phyloP scores from a whole-genome alignment of 2,888 invertebrate genomes.

The Acronicta leporina region DNA sequence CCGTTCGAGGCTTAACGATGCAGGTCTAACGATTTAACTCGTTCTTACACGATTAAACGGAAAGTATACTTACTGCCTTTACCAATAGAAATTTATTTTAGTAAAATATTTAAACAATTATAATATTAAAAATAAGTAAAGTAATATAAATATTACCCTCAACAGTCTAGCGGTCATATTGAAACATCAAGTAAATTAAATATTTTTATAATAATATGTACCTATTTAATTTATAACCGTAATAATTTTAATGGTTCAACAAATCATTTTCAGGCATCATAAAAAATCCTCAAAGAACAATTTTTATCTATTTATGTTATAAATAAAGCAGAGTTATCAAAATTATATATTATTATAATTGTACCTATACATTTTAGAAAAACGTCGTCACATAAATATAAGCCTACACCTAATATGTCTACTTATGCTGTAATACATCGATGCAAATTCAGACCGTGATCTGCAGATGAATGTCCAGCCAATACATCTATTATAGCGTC shows the following conservation, averaged over 20 bases:
- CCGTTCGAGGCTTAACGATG: conserved; percentile 51
- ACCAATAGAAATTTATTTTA: background rate
- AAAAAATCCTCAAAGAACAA: background rate
- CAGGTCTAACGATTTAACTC: conserved; percentile 51
- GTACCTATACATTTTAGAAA: no score
- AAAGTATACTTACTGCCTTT: conserved; percentile 2
- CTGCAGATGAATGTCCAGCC: background rate
- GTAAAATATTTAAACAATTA: no score
- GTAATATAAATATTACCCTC: background rate
- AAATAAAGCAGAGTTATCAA: no score
- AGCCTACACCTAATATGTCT: background rate
- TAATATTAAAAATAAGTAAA: no score
- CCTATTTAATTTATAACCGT: no score
- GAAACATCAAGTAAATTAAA: background rate
- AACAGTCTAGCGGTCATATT: conserved; percentile 1
- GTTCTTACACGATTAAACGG: conserved; percentile 28
- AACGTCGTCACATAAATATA: no score
- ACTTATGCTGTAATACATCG: background rate
- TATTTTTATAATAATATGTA: no score
- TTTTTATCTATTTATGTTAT: no score
- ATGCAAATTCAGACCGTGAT: background rate
- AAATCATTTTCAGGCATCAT: background rate
- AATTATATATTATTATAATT: no score
- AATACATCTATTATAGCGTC: conserved; percentile 2
- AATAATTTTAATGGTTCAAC: background rate